Evolutionary conservation across 2,797 vertebrate species (phyloP).

Genomic region (Etheostoma nigrum): DNA sequence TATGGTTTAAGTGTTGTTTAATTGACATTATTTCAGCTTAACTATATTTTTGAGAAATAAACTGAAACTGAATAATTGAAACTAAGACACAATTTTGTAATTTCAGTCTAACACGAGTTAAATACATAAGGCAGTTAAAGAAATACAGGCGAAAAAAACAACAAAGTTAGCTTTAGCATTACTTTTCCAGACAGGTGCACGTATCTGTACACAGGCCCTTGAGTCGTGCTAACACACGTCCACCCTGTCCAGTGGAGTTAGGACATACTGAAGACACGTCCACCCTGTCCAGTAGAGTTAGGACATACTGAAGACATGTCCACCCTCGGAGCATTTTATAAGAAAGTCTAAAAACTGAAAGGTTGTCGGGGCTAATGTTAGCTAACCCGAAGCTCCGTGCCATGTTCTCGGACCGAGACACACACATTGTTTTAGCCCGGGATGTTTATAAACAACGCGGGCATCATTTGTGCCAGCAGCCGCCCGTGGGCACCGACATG

Average conservation of each 20-base stretch:
- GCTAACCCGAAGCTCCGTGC: not conserved
- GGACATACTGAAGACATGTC: not conserved
- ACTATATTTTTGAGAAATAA: not conserved
- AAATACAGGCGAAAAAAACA: too few species aligned
- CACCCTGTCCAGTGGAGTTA: not conserved
- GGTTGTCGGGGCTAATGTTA: too few species aligned
- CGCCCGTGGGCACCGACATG: conserved; percentile 15
- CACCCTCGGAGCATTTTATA: fast-evolving
- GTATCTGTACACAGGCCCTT: conserved; percentile 31
- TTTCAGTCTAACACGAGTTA: not conserved
- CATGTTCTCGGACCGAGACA: not conserved
- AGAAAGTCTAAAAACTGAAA: fast-evolving
- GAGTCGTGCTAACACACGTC: conserved; percentile 3
- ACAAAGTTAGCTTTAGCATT: not conserved
- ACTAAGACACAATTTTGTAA: not conserved
- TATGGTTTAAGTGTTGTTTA: too few species aligned
- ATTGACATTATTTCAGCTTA: not conserved
- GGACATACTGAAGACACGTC: not conserved
- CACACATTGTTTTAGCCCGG: conserved; percentile 12
- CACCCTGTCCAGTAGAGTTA: not conserved
- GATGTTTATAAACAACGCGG: conserved; percentile 76
- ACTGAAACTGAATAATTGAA: not conserved
- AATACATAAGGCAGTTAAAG: too few species aligned
- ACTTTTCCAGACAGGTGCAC: conserved; percentile 48
- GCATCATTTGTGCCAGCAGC: conserved; percentile 33